Evolutionary conservation across 1,140 invertebrate species (phyloP).

Genomic region (Drosophila auraria): DNA sequence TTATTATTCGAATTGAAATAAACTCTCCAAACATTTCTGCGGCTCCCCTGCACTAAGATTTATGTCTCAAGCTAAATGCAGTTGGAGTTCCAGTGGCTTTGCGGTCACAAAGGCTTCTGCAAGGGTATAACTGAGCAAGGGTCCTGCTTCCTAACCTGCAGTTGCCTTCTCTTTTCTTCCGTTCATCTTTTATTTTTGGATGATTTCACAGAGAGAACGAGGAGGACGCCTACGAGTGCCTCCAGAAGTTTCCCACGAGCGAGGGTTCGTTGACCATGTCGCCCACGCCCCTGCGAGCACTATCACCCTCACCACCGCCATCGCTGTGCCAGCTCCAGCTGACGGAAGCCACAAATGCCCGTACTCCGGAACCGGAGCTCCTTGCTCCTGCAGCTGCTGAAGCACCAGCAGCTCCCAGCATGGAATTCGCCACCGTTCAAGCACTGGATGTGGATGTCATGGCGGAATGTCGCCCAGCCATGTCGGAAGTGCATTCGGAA

Average conservation of each 20-base stretch:
- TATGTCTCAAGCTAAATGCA: not conserved
- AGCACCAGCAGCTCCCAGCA: not conserved
- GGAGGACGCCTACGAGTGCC: constrained; percentile 51
- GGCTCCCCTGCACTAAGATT: not conserved
- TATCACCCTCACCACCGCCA: constrained; percentile 23
- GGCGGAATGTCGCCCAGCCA: constrained; percentile 54
- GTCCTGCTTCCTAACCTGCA: not conserved
- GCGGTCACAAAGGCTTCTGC: constrained; percentile 1
- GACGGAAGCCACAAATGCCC: constrained; percentile 76
- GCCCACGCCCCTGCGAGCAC: constrained; percentile 34
- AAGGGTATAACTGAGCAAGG: not conserved
- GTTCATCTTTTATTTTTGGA: constrained; percentile 14
- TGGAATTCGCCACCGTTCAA: constrained; percentile 14
- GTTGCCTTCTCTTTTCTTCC: constrained; percentile 4
- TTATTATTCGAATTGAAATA: not conserved
- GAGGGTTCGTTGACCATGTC: constrained; percentile 73
- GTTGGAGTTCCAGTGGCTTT: not conserved
- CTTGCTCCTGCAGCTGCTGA: constrained; percentile 4
- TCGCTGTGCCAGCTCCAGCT: constrained; percentile 16
- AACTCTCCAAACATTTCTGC: too few species aligned
- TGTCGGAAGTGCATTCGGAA: constrained; percentile 75
- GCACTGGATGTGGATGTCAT: constrained; percentile 3
- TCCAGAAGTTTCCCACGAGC: constrained; percentile 55
- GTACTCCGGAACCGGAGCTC: constrained; percentile 52
- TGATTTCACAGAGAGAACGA: constrained; percentile 51